Evolutionary conservation across 2,888 invertebrate genomes (phyloP).

Genomic region (Habroteleia sp.): DNA sequence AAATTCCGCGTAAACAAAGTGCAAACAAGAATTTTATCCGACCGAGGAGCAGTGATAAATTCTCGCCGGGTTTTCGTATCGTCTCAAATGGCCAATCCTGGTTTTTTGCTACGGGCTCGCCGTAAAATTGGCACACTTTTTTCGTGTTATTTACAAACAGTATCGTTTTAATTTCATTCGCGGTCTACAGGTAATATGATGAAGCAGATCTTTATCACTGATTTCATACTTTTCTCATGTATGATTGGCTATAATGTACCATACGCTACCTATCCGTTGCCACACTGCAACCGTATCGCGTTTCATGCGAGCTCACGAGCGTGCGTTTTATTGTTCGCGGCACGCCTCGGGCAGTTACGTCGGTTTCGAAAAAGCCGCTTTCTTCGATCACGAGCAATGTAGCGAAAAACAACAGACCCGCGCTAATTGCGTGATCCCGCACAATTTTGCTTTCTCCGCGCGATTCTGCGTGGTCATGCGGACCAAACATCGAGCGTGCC

Average conservation of each 20-base stretch:
- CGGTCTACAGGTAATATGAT: slow-evolving; percentile 46
- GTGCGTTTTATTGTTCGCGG: slow-evolving; percentile 16
- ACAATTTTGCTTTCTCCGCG: slow-evolving; percentile 1
- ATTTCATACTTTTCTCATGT: slow-evolving; percentile 49
- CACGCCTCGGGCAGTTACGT: slow-evolving; percentile 12
- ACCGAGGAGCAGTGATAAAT: slow-evolving; percentile 24
- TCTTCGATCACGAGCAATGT: slow-evolving; percentile 30
- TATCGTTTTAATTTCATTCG: slow-evolving; percentile 42
- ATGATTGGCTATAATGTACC: slow-evolving; percentile 48
- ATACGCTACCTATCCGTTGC: slow-evolving; percentile 43
- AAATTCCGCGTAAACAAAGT: slow-evolving; percentile 28
- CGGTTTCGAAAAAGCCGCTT: slow-evolving; percentile 9
- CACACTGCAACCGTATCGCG: slow-evolving; percentile 48
- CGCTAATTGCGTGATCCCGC: slow-evolving; percentile 18
- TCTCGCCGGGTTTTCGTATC: slow-evolving; percentile 16
- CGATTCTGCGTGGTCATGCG: slow-evolving; percentile 3
- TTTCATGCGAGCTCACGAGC: slow-evolving; percentile 31
- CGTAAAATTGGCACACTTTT: slow-evolving; percentile 34
- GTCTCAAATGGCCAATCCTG: slow-evolving; percentile 12
- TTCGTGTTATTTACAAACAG: slow-evolving; percentile 24
- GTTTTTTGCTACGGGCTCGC: slow-evolving; percentile 8
- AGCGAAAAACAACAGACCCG: background rate
- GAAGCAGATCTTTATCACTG: slow-evolving; percentile 53
- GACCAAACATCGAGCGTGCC: background rate
- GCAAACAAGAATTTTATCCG: slow-evolving; percentile 14